Evolutionary conservation across 2,797 vertebrate species (phyloP), one percentile per base, ranked within the genome.

Genomic region (Enteromius radiatus): DNA sequence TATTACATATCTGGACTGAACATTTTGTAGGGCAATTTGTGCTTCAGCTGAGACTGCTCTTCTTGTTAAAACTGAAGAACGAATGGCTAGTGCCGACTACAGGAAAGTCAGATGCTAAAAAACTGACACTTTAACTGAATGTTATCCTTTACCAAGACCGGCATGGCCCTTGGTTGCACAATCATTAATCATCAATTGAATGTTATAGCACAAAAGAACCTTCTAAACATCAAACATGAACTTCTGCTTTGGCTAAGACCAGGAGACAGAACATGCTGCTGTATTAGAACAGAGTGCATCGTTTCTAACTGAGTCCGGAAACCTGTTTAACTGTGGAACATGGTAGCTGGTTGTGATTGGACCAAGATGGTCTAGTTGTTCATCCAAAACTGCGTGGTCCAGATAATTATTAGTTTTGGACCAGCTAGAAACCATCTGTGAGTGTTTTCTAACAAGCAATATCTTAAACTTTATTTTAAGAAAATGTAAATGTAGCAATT

Each of bases 21-120:
- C 43, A 81, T 65, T 65, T 52, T 75, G 80, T 64, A 65, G 68
- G 68, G 21, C 69, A 64, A 65, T 36, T 41, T 74, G 56, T 65
- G 31, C 45, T 73, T 75, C 31, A 14, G 26, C 67, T n/a, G 14
- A 64, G n/a, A 38, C 80, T 74, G 43, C 41, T 81, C 45, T 14
- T 56, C 33, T 75, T 54, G 23, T 67, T 54, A 41, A 82, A 76
- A 41, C 23, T 9, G 45, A 81, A 49, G 11, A 64, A 75, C 9
- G 19, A 4, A 49, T 63, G 41, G 38, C 21, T 36, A 38, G 54
- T 43, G 26, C 14, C 14, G 8, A 52, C 14, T 54, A 68, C 21
- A 68, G 21, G 15, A 19, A 64, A 45, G 41, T 31, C 28, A 31
- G 41, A 47, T 64, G 74, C 15, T 63, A 38, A n/a, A 15, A 56